A percentile compares a stretch with the other conserved stretches of the same genome.
These are phyloP conservation scores for Terrapene triunguis DNA, from an alignment of 2,113 vertebrate species.

Conservation along the genomic window DNA sequence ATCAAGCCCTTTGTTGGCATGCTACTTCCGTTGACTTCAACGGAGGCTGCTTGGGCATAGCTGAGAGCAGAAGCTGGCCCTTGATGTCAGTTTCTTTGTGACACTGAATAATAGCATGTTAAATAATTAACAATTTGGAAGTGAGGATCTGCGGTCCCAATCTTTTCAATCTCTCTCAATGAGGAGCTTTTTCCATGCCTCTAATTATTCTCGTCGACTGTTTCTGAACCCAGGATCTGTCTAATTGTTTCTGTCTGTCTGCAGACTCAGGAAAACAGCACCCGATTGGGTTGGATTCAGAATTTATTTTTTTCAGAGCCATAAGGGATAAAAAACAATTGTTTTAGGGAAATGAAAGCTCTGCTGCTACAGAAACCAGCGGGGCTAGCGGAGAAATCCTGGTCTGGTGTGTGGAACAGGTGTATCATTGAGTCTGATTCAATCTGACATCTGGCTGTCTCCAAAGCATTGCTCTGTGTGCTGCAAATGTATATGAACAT, in stretches of 20 bases:
- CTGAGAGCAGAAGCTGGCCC: background rate
- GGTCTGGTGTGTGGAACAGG: slow-evolving; percentile 26
- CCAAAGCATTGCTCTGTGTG: slow-evolving; percentile 64
- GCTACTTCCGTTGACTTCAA: background rate
- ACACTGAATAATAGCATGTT: background rate
- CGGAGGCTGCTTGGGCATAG: background rate
- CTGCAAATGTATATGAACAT: slow-evolving; percentile 71
- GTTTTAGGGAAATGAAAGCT: background rate
- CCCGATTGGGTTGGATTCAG: rapidly evolving
- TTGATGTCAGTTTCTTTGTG: background rate
- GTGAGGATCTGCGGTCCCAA: background rate
- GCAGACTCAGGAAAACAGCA: background rate
- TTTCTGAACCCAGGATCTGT: background rate
- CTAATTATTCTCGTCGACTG: background rate
- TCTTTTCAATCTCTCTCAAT: background rate
- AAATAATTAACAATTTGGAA: background rate
- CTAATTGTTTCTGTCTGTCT: background rate
- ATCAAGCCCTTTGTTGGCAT: background rate
- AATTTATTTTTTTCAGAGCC: background rate
- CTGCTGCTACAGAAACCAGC: slow-evolving; percentile 40
- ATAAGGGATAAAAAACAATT: background rate
- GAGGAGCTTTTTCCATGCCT: background rate
- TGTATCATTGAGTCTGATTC: slow-evolving; percentile 64
- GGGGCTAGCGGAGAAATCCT: slow-evolving; percentile 13
- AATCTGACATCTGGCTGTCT: slow-evolving; percentile 74